phyloP scores from a whole-genome alignment of 2,888 invertebrate genomes.

The Lycia hirtaria region DNA sequence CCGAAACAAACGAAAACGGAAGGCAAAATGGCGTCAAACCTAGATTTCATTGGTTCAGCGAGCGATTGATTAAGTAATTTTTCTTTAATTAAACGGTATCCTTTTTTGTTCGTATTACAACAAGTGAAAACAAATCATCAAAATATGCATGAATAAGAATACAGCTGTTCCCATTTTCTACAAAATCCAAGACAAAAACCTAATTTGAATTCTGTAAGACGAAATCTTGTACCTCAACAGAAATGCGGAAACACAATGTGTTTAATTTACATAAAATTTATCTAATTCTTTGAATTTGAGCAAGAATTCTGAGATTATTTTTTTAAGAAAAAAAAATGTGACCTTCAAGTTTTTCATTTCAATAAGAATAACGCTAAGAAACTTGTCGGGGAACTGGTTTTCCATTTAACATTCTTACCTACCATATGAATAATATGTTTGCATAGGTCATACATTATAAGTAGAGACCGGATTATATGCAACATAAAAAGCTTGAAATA shows the following conservation, averaged over 20 bases:
- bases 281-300: conserved; percentile 11
- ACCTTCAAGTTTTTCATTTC: conserved; percentile 4
- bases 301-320: conserved; percentile 4
- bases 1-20: too few species aligned
- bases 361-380: neutral
- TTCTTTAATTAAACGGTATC: neutral
- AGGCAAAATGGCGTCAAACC: too few species aligned
- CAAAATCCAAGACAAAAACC: conserved; percentile 15
- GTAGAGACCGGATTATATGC: too few species aligned
- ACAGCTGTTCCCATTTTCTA: conserved; percentile 10
- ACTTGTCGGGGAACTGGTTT: neutral
- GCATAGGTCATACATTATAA: too few species aligned
- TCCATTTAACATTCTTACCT: too few species aligned
- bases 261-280: conserved; percentile 27
- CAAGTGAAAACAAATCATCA: neutral
- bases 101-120: neutral
- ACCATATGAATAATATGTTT: too few species aligned
- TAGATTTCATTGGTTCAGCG: too few species aligned
- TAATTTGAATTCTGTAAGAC: conserved; percentile 13
- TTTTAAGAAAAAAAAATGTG: neutral
- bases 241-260: conserved; percentile 20
- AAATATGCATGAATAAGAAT: conserved; percentile 10
- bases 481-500: too few species aligned
- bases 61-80: neutral
- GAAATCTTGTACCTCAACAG: conserved; percentile 4